These are phyloP conservation scores for Drosophila azteca DNA, from an alignment of 1,140 invertebrate species.

Conservation along the genomic window DNA sequence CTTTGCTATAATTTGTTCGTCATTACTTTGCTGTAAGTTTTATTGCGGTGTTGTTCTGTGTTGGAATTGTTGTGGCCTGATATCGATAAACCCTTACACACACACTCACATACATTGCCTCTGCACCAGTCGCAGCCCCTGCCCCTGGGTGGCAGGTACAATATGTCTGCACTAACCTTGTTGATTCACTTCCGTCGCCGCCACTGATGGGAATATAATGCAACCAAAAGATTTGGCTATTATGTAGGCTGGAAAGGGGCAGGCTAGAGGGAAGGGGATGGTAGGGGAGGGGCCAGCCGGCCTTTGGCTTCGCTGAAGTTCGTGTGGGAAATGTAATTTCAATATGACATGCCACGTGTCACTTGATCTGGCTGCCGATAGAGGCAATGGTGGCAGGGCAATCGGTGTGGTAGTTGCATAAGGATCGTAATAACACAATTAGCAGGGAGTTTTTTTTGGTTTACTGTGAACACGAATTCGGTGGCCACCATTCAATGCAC, in stretches of 20 bases:
- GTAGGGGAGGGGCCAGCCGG: neutral
- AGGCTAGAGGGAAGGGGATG: neutral
- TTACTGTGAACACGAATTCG: no score
- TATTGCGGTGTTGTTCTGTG: conserved; percentile 5
- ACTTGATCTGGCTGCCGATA: conserved; percentile 38
- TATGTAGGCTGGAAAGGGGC: neutral
- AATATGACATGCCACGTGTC: conserved; percentile 54
- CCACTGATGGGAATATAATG: conserved; percentile 52
- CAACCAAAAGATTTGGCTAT: conserved; percentile 38
- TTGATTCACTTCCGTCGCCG: conserved; percentile 36
- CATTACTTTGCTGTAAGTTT: neutral
- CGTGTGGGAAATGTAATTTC: conserved; percentile 53
- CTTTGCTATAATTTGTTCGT: neutral
- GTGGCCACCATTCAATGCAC: no score
- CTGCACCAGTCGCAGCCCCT: no score
- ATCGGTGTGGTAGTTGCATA: conserved; percentile 13
- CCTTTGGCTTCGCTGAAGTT: conserved; percentile 39
- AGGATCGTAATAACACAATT: no score
- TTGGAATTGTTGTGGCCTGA: neutral
- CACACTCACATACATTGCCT: neutral
- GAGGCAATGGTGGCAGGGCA: conserved; percentile 23
- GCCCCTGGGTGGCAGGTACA: no score
- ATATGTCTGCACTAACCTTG: conserved; percentile 29
- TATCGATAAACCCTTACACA: conserved; percentile 31
- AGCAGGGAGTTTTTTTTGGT: no score